Conservation (phyloP, 2,113 vertebrate species). For the Zosterops borbonicus region DNA sequence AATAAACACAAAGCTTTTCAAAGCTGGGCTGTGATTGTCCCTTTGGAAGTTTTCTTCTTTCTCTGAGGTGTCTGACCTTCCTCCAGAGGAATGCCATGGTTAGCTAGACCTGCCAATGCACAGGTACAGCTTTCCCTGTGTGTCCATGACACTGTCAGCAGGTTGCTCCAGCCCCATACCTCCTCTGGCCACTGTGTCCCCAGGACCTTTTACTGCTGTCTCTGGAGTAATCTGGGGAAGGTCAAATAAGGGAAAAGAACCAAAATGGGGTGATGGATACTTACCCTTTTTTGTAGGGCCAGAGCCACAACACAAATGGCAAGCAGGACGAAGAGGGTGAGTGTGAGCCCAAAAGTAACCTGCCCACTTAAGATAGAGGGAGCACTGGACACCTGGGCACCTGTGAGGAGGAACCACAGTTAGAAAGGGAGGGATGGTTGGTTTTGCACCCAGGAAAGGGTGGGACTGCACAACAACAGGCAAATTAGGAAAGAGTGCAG, state of each 20-base stretch:
- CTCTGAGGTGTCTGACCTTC: neutral
- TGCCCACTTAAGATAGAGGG: neutral
- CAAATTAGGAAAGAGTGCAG: neutral
- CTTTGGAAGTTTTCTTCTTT: neutral
- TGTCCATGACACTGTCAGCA: neutral
- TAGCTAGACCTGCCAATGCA: neutral
- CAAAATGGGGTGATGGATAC: neutral
- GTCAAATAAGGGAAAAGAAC: neutral
- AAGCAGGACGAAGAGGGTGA: slow-evolving; percentile 54
- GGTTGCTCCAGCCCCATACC: neutral
- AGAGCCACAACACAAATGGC: neutral
- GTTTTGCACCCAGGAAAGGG: neutral
- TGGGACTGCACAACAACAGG: neutral
- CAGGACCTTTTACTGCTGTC: neutral
- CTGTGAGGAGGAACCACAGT: slow-evolving; percentile 38
- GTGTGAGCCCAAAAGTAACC: slow-evolving; percentile 40
- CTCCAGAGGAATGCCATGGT: neutral
- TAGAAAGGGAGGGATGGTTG: neutral
- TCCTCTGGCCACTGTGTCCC: neutral
- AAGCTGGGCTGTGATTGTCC: neutral
- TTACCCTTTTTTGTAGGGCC: slow-evolving; percentile 51
- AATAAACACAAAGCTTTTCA: neutral
- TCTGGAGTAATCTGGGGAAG: neutral
- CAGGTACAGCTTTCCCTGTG: neutral
- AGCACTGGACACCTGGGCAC: slow-evolving; percentile 46